These are phyloP conservation scores for Parotocinclus haroldoi DNA, from an alignment of 2,797 vertebrate genomes.

Conservation along the genomic window DNA sequence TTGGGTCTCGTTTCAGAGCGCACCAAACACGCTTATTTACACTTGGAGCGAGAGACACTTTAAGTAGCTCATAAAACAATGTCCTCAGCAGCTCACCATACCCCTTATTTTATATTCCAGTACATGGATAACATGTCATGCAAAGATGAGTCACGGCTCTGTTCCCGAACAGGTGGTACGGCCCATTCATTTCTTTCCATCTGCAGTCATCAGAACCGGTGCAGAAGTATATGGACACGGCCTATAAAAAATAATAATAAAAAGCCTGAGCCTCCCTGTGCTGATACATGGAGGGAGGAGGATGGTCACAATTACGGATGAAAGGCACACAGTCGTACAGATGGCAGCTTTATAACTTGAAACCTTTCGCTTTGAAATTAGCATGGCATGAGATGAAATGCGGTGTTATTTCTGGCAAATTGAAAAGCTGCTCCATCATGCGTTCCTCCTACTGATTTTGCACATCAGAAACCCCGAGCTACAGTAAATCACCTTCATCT, in stretches of 20 bases:
- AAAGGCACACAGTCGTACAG: not conserved
- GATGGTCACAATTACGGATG: not conserved
- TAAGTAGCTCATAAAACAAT: too few relatives aligned
- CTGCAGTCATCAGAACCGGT: not conserved
- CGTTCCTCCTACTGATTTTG: not conserved
- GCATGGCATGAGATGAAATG: constrained; percentile 6
- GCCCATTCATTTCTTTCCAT: not conserved
- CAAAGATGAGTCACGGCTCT: not conserved
- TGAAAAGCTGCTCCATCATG: not conserved
- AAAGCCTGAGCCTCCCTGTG: too few relatives aligned
- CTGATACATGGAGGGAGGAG: too few relatives aligned
- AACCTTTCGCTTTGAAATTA: not conserved
- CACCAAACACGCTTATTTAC: too few relatives aligned
- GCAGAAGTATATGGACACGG: too few relatives aligned
- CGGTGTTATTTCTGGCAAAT: constrained; percentile 4
- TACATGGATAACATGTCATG: not conserved
- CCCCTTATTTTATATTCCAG: too few relatives aligned
- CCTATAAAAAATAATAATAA: too few relatives aligned
- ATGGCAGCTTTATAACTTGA: not conserved
- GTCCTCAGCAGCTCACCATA: too few relatives aligned
- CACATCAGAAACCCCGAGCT: not conserved
- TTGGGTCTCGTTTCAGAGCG: too few relatives aligned
- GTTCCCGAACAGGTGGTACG: not conserved
- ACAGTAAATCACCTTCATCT: too few relatives aligned
- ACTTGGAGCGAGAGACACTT: too few relatives aligned